A percentile compares a stretch with the other conserved stretches of the same genome.
Evolutionary conservation across 2,888 invertebrate species (phyloP).

Genomic region (Luperina testacea): DNA sequence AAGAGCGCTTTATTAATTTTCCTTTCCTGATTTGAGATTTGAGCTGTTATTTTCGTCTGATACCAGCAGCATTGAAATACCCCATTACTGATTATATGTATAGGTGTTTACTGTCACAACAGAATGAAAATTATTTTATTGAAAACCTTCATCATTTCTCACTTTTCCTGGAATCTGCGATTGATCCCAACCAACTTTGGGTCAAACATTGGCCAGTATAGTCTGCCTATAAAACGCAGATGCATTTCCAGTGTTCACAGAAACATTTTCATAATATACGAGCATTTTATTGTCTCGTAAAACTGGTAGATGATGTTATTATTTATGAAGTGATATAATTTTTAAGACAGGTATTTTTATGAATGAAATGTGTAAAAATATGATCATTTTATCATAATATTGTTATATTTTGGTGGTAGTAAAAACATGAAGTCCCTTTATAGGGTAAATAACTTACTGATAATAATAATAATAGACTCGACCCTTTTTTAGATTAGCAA

Average conservation of each 20-base stretch:
- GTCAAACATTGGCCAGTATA: constrained; percentile 15
- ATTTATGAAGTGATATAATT: constrained; percentile 38
- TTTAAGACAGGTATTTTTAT: constrained; percentile 18
- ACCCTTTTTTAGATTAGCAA: neutral
- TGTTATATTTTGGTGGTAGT: neutral
- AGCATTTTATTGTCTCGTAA: constrained; percentile 59
- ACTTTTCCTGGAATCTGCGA: neutral
- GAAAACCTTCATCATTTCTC: neutral
- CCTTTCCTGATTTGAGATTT: no score
- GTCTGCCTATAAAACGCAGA: constrained; percentile 50
- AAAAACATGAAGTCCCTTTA: neutral
- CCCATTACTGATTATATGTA: neutral
- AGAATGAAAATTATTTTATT: neutral
- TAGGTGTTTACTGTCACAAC: neutral
- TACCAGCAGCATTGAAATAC: neutral
- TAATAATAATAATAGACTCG: neutral
- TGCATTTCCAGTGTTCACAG: constrained; percentile 55
- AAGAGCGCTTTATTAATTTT: no score
- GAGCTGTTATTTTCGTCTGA: neutral
- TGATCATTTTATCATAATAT: neutral
- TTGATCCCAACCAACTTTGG: constrained; percentile 29
- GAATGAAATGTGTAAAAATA: constrained; percentile 10
- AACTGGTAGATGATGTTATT: constrained; percentile 46
- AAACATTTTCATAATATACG: constrained; percentile 50
- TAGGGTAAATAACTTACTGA: constrained; percentile 12